These are phyloP conservation scores for Gallinago jamesoni DNA, from an alignment of 2,113 vertebrate species.

Conservation along the genomic window DNA sequence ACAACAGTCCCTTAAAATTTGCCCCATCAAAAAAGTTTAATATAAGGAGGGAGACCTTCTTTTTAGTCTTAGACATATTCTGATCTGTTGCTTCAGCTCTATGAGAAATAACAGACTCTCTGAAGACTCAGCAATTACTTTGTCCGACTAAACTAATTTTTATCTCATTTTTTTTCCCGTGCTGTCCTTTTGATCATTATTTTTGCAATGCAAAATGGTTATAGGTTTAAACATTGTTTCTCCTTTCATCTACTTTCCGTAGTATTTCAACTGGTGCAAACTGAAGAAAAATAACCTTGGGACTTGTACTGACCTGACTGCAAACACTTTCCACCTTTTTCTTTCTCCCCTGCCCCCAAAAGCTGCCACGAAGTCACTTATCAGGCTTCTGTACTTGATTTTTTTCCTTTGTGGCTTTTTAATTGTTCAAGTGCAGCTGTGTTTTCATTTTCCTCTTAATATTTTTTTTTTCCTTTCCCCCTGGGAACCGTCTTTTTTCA, in stretches of 20 bases:
- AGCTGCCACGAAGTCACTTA: constrained; percentile 52
- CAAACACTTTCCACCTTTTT: not conserved
- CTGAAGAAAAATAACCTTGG: not conserved
- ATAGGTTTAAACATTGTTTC: not conserved
- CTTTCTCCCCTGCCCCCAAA: not conserved
- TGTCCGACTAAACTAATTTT: not conserved
- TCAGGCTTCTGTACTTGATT: not conserved
- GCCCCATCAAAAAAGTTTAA: not conserved
- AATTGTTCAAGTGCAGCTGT: constrained; percentile 54
- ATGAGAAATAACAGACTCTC: not conserved
- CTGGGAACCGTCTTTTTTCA: constrained; percentile 28
- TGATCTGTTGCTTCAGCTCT: not conserved
- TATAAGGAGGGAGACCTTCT: not conserved
- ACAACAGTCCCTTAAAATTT: not conserved
- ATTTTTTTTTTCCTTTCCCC: not conserved
- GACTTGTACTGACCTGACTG: not conserved
- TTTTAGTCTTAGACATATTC: not conserved
- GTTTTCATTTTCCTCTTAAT: constrained; percentile 35
- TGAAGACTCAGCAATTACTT: not conserved
- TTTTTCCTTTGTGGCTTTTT: constrained; percentile 50
- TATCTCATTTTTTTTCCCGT: not conserved
- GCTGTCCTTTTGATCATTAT: constrained; percentile 7
- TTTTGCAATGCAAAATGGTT: not conserved
- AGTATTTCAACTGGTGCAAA: not conserved
- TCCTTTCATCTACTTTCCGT: not conserved